Base-by-base conservation (phyloP, 1,140 invertebrate genomes). In the Cherax destructor region DNA sequence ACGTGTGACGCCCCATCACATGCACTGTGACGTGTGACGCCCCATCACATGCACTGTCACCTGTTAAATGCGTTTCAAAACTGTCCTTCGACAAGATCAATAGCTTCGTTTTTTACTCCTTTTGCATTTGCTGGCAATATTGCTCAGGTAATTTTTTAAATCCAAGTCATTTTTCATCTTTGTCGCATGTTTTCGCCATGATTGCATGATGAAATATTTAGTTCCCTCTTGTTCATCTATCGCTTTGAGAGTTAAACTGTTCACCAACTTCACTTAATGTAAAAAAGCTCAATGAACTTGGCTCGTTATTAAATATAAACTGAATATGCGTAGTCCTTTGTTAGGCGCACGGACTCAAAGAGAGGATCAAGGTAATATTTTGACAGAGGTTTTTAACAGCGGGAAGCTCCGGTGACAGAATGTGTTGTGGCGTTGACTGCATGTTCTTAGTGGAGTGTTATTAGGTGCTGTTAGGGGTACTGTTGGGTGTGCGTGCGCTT, bases 181-280 rank as follows among this genome's bases (percentile, higher is more conserved):
- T 30, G n/a, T 74, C 30, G 24, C 69, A 74, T 74, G 69, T 74
- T 74, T 74, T 74, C 69, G 1, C 69, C n/a, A 30, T 74, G 24
- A 74, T 74, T 74, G 69, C 69, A 74, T 74, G 69, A 41, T 74
- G 69, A 74, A 74, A 74, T 74, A 74, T 74, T 74, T 74, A 74
- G n/a, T 30, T 74, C 69, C n/a, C 69, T 24, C 69, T 74, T 74
- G 69, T 74, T 74, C 69, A 74, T 74, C 24, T 30, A 74, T 74
- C n/a, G 21, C 69, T 74, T 74, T 74, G 69, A 74, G n/a, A 74
- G 69, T 30, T 74, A 24, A 74, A 9, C 69, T 74, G 69, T 74
- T 74, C 69, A 6, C n/a, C 69, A 74, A 74, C 69, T 74, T 74
- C n/a, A 74, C 4, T 24, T 65, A 6, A 74, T 24, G n/a, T 30